These are phyloP conservation scores for Tetheella fluctuosa DNA, from an alignment of 2,888 invertebrate genomes.

Conservation along the genomic window DNA sequence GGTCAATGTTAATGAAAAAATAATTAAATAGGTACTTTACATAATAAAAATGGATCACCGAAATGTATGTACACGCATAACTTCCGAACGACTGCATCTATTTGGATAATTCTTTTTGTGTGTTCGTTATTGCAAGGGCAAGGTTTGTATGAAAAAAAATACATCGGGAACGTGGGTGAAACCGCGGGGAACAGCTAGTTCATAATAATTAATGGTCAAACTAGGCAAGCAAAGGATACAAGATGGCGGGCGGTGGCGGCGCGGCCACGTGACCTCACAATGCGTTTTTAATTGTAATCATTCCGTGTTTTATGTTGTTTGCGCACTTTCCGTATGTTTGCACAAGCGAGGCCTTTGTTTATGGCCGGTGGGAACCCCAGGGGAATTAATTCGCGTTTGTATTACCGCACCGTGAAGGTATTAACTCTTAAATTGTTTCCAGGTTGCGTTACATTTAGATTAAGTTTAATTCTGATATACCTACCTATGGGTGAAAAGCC, in stretches of 20 bases:
- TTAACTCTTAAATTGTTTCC: conserved; percentile 20
- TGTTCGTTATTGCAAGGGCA: no score
- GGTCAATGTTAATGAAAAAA: no score
- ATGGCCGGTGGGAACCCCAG: conserved; percentile 74
- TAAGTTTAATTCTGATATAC: no score
- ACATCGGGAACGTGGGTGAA: no score
- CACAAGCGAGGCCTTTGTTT: conserved; percentile 74
- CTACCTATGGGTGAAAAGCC: no score
- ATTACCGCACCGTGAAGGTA: conserved; percentile 28
- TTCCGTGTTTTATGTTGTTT: conserved; percentile 84
- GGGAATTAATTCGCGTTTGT: conserved; percentile 59
- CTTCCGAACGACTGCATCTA: no score
- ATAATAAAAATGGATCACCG: no score
- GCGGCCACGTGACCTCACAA: conserved; percentile 72
- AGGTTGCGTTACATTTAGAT: background rate
- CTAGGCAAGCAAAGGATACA: conserved; percentile 35
- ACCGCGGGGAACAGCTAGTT: no score
- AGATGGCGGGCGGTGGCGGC: conserved; percentile 63
- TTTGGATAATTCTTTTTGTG: no score
- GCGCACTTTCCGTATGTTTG: conserved; percentile 75
- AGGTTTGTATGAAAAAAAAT: no score
- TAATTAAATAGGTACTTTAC: no score
- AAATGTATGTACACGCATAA: no score
- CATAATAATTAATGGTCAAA: conserved; percentile 44
- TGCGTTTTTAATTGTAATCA: conserved; percentile 84